Base-by-base conservation (phyloP, 1,140 invertebrate genomes). In the Hydropsyche tenuis region DNA sequence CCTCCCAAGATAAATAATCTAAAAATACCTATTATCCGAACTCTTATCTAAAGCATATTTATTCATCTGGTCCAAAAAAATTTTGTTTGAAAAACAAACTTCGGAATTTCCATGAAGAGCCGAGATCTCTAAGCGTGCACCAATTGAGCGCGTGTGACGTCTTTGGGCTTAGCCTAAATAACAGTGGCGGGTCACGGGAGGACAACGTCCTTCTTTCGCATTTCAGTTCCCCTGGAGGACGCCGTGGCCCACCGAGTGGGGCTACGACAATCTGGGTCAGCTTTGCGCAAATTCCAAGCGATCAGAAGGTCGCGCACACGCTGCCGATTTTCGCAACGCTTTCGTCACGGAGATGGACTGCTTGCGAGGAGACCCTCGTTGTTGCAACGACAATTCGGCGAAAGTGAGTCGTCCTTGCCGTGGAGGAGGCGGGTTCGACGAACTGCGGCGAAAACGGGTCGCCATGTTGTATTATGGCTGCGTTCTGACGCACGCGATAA, bases 231-330 rank as follows among this genome's bases (percentile, higher is more conserved):
- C 45, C 30, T 42, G 43, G 56, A 63, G 68, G 20, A 23, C 60
- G 65, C 37, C 53, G 48, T 56, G 71, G 71, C 37, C 7, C 56
- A 22, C 68, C 42, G 22, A 37, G 68, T 62, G 69, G 73, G 73
- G 16, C 43, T 18, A n/a, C 65, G 18, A 7, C 22, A 27, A 69
- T 69, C 66, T 75, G 72, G 70, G 70, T 70, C 65, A 63, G 60
- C 16, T 73, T 75, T 75, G 70, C 74, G 65, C 74, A 73, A 75
- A 64, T 37, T 62, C 63, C 63, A 46, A 65, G 43, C 63, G 63
- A 65, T 42, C 65, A 51, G 65, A 69, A 51, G 65, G 46, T 48
- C 43, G n/a, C n/a, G n/a, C n/a, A n/a, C n/a, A n/a, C n/a, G 65
- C 23, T 27, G 73, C 48, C 20, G 56, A 60, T 60, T 68, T 69